phyloP scores from a whole-genome alignment of 2,113 vertebrate genomes.

The Rhizomys pruinosus region DNA sequence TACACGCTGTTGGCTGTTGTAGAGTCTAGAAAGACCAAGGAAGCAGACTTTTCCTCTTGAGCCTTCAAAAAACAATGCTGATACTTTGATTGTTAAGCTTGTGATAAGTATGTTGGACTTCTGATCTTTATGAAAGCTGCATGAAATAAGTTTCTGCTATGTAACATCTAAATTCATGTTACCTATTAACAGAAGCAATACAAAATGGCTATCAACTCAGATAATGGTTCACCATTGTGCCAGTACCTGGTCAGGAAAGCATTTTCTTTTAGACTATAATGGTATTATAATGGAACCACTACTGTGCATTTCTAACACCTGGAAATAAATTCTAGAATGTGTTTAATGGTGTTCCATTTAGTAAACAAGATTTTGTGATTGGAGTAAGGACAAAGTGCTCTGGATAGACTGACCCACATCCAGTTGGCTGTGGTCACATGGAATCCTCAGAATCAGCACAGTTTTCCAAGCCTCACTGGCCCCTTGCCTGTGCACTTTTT shows the following conservation, averaged over 20 bases:
- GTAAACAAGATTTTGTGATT: conserved; percentile 2
- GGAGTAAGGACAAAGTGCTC: background rate
- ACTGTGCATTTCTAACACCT: background rate
- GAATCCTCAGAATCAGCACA: background rate
- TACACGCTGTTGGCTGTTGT: background rate
- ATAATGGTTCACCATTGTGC: background rate
- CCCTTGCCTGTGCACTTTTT: background rate
- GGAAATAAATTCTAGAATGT: conserved; percentile 32
- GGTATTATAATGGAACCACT: background rate
- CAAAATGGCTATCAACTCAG: background rate
- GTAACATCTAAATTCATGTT: background rate
- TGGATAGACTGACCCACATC: background rate
- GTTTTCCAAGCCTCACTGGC: background rate
- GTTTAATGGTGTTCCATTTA: background rate
- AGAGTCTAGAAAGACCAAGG: background rate
- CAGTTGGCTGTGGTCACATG: background rate
- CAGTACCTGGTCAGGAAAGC: background rate
- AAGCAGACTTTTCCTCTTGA: background rate
- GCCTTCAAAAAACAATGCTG: background rate
- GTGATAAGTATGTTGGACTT: background rate
- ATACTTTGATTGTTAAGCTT: background rate
- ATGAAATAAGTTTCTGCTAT: conserved; percentile 1
- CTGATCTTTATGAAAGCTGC: background rate
- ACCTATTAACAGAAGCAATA: background rate
- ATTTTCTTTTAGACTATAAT: conserved; percentile 14